These are phyloP conservation scores for Boloria selene DNA, from an alignment of 2,888 invertebrate species.

Conservation along the genomic window DNA sequence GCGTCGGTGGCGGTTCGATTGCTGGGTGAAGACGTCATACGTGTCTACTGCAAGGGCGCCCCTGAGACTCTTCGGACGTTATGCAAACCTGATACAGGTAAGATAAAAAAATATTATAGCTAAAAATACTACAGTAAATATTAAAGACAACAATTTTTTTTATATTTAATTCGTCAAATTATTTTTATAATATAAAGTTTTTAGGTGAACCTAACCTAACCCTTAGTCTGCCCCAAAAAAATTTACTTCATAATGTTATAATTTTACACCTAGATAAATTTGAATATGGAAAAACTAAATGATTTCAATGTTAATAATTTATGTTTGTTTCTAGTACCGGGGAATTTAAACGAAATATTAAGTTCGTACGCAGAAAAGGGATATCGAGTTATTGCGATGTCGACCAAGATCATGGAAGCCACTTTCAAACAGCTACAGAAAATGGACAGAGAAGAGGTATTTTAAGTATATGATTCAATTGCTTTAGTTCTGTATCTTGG, in stretches of 20 bases:
- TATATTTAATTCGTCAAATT: too few relatives aligned
- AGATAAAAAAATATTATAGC: neutral
- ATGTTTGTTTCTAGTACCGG: slow-evolving; percentile 83
- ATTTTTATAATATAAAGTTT: too few relatives aligned
- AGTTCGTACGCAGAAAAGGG: slow-evolving; percentile 95
- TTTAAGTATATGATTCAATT: too few relatives aligned
- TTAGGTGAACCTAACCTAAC: too few relatives aligned
- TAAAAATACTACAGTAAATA: too few relatives aligned
- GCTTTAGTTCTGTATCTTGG: too few relatives aligned
- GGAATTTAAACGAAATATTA: slow-evolving; percentile 88
- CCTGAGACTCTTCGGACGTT: slow-evolving; percentile 95
- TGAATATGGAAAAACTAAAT: too few relatives aligned
- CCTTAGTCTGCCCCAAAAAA: too few relatives aligned
- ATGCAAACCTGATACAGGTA: slow-evolving; percentile 86
- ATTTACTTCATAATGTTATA: too few relatives aligned
- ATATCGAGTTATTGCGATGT: slow-evolving; percentile 95
- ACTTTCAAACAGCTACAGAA: slow-evolving; percentile 88
- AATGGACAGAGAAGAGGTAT: slow-evolving; percentile 85
- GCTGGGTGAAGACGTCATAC: slow-evolving; percentile 87
- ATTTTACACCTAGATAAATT: too few relatives aligned
- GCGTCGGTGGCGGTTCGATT: slow-evolving; percentile 94
- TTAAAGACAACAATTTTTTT: too few relatives aligned
- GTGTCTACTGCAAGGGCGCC: slow-evolving; percentile 95
- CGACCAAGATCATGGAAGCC: slow-evolving; percentile 87
- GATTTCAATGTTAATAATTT: too few relatives aligned